Percentiles rank a stretch among this genome's conserved stretches.
These are phyloP conservation scores for Cepaea hortensis DNA, from an alignment of 2,888 invertebrate species.

Conservation along the genomic window DNA sequence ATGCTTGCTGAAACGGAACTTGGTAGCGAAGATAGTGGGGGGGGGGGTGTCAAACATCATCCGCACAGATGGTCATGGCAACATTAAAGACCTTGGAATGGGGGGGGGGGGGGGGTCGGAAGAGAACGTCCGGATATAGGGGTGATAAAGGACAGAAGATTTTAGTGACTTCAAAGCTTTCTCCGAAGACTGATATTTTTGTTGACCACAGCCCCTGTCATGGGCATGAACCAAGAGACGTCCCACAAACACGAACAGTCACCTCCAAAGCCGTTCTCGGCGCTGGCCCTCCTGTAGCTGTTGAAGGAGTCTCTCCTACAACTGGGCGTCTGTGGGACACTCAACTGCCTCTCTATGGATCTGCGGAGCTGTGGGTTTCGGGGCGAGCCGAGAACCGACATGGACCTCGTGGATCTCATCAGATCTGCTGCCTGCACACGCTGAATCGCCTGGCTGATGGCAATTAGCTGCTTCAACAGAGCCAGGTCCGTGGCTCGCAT, in stretches of 20 bases:
- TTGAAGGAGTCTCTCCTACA: neutral
- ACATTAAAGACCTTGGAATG: too few relatives aligned
- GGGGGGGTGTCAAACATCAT: too few relatives aligned
- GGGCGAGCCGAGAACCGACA: conserved; percentile 25
- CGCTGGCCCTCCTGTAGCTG: neutral
- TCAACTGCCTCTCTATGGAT: conserved; percentile 22
- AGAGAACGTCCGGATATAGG: too few relatives aligned
- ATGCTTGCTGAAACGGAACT: too few relatives aligned
- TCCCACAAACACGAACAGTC: neutral
- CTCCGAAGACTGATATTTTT: too few relatives aligned
- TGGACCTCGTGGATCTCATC: conserved; percentile 8
- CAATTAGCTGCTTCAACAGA: conserved; percentile 48
- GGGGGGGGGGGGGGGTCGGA: too few relatives aligned
- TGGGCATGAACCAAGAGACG: too few relatives aligned
- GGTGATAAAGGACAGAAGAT: too few relatives aligned
- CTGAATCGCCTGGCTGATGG: conserved; percentile 45
- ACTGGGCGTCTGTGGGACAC: neutral
- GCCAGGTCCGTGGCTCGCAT: conserved; percentile 46
- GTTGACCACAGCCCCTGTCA: too few relatives aligned
- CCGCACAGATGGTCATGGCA: too few relatives aligned
- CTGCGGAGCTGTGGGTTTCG: neutral
- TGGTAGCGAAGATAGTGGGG: too few relatives aligned
- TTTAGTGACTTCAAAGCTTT: too few relatives aligned
- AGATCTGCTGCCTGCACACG: conserved; percentile 10
- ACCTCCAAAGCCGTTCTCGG: neutral